Conservation (phyloP, 2,797 vertebrate species). For the Rousettus madagascariensis region DNA sequence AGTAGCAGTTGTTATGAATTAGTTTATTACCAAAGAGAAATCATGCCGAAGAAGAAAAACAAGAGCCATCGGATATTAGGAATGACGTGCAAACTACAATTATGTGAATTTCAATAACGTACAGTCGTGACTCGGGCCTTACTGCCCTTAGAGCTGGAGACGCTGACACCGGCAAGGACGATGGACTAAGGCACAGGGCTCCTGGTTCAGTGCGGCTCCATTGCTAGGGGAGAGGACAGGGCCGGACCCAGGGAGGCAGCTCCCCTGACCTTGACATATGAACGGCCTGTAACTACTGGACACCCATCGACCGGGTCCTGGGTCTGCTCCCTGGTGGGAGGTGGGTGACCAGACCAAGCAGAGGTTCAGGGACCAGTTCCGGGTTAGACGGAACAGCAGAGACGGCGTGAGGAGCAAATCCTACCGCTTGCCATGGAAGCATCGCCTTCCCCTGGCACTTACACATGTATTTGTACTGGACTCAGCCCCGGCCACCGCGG, state of each 20-base stretch:
- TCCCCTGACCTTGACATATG: accelerated
- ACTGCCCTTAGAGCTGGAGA: background rate
- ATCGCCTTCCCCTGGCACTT: background rate
- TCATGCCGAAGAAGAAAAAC: background rate
- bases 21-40: background rate
- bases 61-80: background rate
- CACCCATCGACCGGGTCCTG: accelerated
- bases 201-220: accelerated
- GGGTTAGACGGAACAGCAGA: background rate
- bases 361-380: background rate
- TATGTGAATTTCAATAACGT: no score
- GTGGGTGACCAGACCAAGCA: background rate
- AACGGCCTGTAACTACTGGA: background rate
- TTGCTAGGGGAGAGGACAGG: background rate
- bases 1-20: background rate
- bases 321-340: background rate
- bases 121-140: background rate
- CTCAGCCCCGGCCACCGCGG: background rate
- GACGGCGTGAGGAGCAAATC: background rate
- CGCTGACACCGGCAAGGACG: accelerated
- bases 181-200: no score
- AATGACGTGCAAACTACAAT: background rate
- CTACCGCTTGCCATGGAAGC: background rate
- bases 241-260: no score
- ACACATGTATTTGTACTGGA: accelerated